These are phyloP conservation scores for Cosmia pyralina DNA, from an alignment of 2,888 invertebrate genomes.

Conservation along the genomic window DNA sequence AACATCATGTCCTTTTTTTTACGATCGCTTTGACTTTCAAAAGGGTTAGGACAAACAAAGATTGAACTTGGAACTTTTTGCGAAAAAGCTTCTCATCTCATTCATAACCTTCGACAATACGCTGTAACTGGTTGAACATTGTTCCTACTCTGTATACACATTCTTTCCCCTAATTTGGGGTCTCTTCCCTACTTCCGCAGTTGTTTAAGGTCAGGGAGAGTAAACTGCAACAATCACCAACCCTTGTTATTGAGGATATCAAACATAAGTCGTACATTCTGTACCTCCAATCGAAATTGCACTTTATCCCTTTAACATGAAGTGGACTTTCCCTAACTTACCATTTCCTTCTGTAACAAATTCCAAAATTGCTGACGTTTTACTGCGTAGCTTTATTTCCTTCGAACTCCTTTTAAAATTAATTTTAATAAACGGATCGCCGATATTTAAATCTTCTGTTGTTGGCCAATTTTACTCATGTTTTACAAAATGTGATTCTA, in stretches of 20 bases:
- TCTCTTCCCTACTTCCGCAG: slow-evolving; percentile 38
- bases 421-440: slow-evolving; percentile 23
- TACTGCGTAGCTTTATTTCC: slow-evolving; percentile 1
- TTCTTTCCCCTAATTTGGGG: slow-evolving; percentile 31
- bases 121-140: slow-evolving; percentile 29
- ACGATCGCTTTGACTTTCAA: neutral
- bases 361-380: neutral
- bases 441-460: slow-evolving; percentile 17
- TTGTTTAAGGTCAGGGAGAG: slow-evolving; percentile 40
- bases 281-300: slow-evolving; percentile 21
- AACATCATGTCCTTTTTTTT: neutral
- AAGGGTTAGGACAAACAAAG: neutral
- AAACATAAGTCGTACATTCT: slow-evolving; percentile 21
- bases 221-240: slow-evolving; percentile 45
- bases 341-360: slow-evolving; percentile 9
- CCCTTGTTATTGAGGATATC: slow-evolving; percentile 35
- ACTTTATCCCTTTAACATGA: neutral
- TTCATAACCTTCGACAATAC: slow-evolving; percentile 13
- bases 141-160: neutral
- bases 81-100: neutral
- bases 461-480: neutral
- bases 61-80: neutral
- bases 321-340: slow-evolving; percentile 11
- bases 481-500: slow-evolving; percentile 13
- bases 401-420: slow-evolving; percentile 22